Conservation (phyloP, 2,113 vertebrate species). For the Passer domesticus region DNA sequence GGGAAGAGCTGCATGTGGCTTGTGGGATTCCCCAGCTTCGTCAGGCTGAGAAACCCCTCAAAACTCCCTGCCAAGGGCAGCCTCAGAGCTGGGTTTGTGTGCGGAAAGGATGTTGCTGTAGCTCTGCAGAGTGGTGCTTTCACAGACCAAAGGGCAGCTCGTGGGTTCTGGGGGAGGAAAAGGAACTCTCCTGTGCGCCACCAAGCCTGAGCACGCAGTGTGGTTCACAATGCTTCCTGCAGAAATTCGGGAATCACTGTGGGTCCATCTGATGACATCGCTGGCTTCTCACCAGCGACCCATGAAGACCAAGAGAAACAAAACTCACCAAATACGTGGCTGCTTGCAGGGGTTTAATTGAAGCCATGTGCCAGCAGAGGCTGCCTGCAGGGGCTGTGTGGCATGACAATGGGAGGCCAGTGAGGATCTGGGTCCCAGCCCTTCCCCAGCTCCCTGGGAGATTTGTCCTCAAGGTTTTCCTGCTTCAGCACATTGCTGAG, state of each 20-base stretch:
- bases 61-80: neutral
- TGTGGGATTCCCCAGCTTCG: neutral
- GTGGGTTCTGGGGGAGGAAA: neutral
- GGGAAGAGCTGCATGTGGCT: neutral
- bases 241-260: neutral
- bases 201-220: rapidly evolving
- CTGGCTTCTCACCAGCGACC: neutral
- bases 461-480: neutral
- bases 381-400: neutral
- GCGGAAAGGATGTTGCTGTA: neutral
- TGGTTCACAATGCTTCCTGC: rapidly evolving
- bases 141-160: rapidly evolving
- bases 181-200: rapidly evolving
- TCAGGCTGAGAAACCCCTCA: neutral
- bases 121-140: rapidly evolving
- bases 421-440: neutral
- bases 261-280: rapidly evolving
- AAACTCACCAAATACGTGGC: rapidly evolving
- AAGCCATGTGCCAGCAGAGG: neutral
- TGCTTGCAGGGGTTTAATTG: neutral
- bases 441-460: neutral
- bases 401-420: rapidly evolving
- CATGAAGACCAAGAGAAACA: neutral
- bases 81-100: neutral
- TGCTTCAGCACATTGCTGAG: neutral